Base-by-base conservation (phyloP, 2,797 vertebrate genomes). In the Ispidina picta region DNA sequence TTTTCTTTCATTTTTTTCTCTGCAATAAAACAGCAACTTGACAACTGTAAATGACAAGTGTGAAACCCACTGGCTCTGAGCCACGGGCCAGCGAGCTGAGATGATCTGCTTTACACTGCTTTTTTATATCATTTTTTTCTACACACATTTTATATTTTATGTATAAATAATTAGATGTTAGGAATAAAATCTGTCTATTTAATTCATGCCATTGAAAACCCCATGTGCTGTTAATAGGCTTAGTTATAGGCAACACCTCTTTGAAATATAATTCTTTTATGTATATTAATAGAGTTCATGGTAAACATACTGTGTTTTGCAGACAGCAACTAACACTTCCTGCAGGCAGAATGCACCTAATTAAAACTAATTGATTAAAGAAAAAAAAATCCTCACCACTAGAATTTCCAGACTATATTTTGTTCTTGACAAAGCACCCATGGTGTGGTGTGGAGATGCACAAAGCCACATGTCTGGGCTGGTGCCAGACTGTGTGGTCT, bases 331-430 rank as follows among this genome's bases (percentile, higher is more conserved):
- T 75, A 83, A 39, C 84, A 80, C 66, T 89, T 94, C 87, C 93
- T 94, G 59, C 77, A 70, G 83, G 83, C 83, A 95, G 60, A 75
- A 76, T 51, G 80, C 75, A 73, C 77, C 80, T 94, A 85, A 93
- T 95, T 95, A 95, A 89, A 95, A 88, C 62, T 79, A 93, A 93
- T 89, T 74, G 74, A 86, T 79, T 84, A 23, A 52, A 70, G 23
- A 69, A 21, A 37, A 20, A 22, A 44, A 48, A 49, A 41, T 69
- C 28, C 25, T 43, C 6, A 2, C 31, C 31, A 58, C 19, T 44
- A 35, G 64, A 9, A n/a, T 87, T 83, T 33, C 33, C 29, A 22
- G 51, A 43, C 12, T n/a, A 0, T 26, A 89, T 87, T 68, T 81
- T 37, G 9, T 76, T 86, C 63, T 56, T 79, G 51, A 39, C 35